phyloP scores from a whole-genome alignment of 2,888 invertebrate genomes.

The Entomobrya multifasciata region DNA sequence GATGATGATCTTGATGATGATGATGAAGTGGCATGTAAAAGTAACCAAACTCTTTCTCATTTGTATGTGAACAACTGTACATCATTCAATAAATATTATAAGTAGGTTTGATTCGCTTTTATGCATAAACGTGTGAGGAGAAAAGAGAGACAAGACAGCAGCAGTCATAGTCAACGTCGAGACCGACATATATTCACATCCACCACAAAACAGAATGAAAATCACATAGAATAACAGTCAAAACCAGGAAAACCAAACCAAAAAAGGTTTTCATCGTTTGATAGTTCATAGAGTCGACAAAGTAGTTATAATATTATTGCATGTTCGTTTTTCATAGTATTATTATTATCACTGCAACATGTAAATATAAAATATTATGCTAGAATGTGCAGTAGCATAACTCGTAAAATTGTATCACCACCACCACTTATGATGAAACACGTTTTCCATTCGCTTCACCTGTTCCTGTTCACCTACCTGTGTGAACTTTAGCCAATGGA shows the following conservation, averaged over 20 bases:
- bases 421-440: background rate
- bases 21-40: background rate
- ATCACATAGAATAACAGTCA: background rate
- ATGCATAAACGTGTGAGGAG: background rate
- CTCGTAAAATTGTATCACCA: too few species aligned
- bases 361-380: background rate
- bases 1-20: conserved; percentile 1
- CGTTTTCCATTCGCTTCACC: conserved; percentile 23
- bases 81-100: background rate
- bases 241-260: background rate
- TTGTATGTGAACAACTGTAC: too few species aligned
- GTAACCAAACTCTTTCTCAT: too few species aligned
- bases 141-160: too few species aligned
- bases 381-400: background rate
- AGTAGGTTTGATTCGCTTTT: background rate
- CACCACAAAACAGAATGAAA: background rate
- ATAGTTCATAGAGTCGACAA: too few species aligned
- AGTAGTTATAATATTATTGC: too few species aligned
- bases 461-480: conserved; percentile 57
- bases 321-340: background rate
- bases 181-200: too few species aligned
- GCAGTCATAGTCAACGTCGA: background rate
- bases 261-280: background rate
- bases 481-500: background rate
- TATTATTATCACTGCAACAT: background rate